phyloP scores from a whole-genome alignment of 1,140 invertebrate genomes.

The Lamellibrachia luymesi region DNA sequence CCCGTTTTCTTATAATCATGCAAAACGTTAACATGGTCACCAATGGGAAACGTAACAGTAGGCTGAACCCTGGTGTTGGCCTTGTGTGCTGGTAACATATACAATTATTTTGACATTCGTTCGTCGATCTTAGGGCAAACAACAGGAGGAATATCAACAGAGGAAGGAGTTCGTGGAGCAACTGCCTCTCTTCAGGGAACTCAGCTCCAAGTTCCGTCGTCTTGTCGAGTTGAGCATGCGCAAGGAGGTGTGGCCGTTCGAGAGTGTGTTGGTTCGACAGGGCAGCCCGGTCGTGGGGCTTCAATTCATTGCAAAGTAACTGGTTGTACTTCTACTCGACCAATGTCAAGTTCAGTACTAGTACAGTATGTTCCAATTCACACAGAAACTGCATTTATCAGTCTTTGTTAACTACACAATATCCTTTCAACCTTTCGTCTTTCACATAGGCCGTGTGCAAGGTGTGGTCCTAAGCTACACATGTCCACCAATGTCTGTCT shows the following conservation, averaged over 20 bases:
- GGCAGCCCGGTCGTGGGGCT: slow-evolving; percentile 38
- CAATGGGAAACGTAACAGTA: too few species aligned
- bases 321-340: neutral
- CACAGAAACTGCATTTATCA: too few species aligned
- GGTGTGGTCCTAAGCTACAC: too few species aligned
- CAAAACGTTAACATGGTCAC: too few species aligned
- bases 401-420: too few species aligned
- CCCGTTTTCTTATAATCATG: too few species aligned
- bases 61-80: too few species aligned
- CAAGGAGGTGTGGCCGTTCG: slow-evolving; percentile 39
- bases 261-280: slow-evolving; percentile 39
- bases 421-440: too few species aligned
- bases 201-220: slow-evolving; percentile 45
- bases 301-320: slow-evolving; percentile 46
- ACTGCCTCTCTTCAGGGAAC: slow-evolving; percentile 47
- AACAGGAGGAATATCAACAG: slow-evolving; percentile 44
- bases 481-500: too few species aligned
- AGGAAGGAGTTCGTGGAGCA: slow-evolving; percentile 42
- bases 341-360: neutral
- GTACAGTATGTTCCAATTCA: neutral
- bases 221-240: slow-evolving; percentile 48
- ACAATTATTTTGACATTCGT: neutral
- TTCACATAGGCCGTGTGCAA: too few species aligned
- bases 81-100: too few species aligned
- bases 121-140: slow-evolving; percentile 32